phyloP scores from a whole-genome alignment of 2,113 vertebrate species.

The Heterocephalus glaber region DNA sequence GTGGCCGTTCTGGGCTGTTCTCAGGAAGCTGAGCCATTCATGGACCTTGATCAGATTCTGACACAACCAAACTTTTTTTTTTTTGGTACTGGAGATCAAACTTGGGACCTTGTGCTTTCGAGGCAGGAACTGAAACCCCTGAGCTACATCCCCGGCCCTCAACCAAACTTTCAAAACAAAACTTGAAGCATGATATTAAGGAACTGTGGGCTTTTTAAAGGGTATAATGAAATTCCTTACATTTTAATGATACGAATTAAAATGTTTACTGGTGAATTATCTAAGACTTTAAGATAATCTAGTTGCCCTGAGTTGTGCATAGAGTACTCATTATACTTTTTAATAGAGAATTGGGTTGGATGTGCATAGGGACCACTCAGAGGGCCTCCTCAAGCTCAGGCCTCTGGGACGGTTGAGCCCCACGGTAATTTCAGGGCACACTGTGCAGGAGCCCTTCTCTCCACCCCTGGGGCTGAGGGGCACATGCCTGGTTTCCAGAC shows the following conservation, averaged over 20 bases:
- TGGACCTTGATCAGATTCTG: background rate
- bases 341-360: background rate
- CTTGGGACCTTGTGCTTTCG: too few species aligned
- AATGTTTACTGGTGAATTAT: background rate
- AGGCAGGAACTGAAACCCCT: too few species aligned
- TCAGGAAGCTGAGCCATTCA: background rate
- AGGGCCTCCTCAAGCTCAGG: background rate
- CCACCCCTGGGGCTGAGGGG: fast-evolving
- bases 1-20: background rate
- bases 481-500: background rate
- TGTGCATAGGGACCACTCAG: background rate
- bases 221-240: background rate
- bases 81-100: too few species aligned
- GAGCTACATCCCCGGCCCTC: too few species aligned
- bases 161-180: background rate
- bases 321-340: background rate
- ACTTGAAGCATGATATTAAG: background rate
- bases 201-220: background rate
- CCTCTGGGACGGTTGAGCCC: background rate
- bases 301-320: background rate
- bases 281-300: background rate
- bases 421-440: fast-evolving
- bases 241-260: slow-evolving; percentile 35
- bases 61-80: background rate
- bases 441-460: background rate